Evolutionary conservation across 2,797 vertebrate species (phyloP).

Genomic region (Pipistrellus kuhlii): DNA sequence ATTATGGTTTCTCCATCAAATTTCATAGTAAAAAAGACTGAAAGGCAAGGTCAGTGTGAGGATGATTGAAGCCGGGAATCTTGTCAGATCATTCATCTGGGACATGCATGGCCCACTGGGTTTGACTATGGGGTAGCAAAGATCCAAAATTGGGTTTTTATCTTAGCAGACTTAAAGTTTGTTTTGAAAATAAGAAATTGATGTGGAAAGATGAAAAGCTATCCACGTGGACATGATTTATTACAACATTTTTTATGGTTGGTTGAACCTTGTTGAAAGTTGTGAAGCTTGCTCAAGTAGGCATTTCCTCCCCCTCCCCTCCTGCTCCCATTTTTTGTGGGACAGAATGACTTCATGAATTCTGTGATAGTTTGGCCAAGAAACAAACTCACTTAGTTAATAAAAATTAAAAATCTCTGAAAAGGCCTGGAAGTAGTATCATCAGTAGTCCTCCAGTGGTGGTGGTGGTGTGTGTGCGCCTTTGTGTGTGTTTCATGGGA

Average conservation of each 20-base stretch:
- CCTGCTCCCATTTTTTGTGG: not conserved
- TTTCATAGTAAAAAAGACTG: not conserved
- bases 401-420: not conserved
- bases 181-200: slow-evolving; percentile 15
- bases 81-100: not conserved
- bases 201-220: not conserved
- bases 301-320: not conserved
- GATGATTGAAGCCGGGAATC: accelerated
- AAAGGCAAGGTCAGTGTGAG: not conserved
- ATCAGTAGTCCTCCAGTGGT: not conserved
- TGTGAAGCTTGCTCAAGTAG: not conserved
- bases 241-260: not conserved
- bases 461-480: not conserved
- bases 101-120: accelerated
- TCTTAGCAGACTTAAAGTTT: not conserved
- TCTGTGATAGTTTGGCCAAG: not conserved
- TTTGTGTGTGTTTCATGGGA: not conserved
- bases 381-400: slow-evolving; percentile 10
- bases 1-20: not conserved
- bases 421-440: not conserved
- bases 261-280: not conserved
- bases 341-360: not conserved
- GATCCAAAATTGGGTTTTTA: not conserved
- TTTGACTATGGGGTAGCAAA: not conserved
- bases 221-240: not conserved